Evolutionary conservation across 2,797 vertebrate genomes (phyloP).

Genomic region (Pseudomugil tenellus): DNA sequence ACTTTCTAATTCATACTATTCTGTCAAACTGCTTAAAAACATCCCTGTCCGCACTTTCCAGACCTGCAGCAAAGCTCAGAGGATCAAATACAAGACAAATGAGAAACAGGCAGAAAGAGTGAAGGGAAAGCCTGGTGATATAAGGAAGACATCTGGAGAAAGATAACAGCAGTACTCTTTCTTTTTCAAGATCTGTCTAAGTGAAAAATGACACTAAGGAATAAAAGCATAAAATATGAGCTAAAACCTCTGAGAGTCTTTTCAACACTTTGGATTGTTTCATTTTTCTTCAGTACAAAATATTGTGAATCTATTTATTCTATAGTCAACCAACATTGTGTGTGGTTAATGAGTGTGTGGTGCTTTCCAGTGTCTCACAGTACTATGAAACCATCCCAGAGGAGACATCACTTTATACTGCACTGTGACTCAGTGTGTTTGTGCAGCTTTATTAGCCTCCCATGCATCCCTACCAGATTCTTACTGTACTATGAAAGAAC

Average conservation of each 20-base stretch:
- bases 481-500: constrained; percentile 61
- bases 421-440: constrained; percentile 50
- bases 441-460: constrained; percentile 67
- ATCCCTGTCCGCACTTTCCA: constrained; percentile 62
- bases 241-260: constrained; percentile 29
- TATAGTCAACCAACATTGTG: constrained; percentile 45
- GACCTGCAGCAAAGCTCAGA: constrained; percentile 53
- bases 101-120: constrained; percentile 59
- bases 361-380: constrained; percentile 49
- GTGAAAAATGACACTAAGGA: constrained; percentile 8
- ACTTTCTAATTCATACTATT: constrained; percentile 54
- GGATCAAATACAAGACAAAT: constrained; percentile 58
- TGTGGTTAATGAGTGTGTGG: constrained; percentile 54
- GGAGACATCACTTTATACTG: constrained; percentile 57
- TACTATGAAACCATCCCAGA: constrained; percentile 60
- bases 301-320: constrained; percentile 10
- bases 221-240: constrained; percentile 32
- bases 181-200: constrained; percentile 19
- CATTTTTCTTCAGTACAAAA: constrained; percentile 39
- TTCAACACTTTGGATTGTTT: constrained; percentile 30
- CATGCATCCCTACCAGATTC: constrained; percentile 49
- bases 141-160: constrained; percentile 45
- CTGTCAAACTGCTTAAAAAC: constrained; percentile 47
- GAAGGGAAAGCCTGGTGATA: constrained; percentile 54
- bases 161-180: constrained; percentile 38